These are phyloP conservation scores for Sylvia atricapilla DNA, from an alignment of 2,113 vertebrate genomes.

Conservation along the genomic window DNA sequence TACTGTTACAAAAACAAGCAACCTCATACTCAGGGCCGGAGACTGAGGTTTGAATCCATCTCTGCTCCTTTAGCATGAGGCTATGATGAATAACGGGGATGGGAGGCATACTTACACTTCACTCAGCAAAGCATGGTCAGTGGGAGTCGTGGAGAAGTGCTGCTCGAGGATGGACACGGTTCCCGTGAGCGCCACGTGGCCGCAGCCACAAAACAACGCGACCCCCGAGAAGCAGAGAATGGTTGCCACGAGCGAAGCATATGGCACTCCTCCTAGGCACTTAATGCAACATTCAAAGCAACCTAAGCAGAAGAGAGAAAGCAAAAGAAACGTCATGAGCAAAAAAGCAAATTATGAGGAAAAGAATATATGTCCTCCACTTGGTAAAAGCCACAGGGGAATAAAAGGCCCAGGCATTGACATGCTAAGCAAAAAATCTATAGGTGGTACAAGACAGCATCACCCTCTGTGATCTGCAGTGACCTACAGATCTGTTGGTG, in stretches of 20 bases:
- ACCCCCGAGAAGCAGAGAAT: constrained; percentile 98
- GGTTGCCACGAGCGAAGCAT: constrained; percentile 95
- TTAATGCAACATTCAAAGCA: constrained; percentile 99
- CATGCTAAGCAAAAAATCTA: constrained; percentile 48
- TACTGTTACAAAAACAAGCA: neutral
- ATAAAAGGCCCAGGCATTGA: constrained; percentile 6
- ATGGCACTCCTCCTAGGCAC: constrained; percentile 97
- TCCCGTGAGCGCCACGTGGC: constrained; percentile 91
- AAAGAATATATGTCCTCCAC: neutral
- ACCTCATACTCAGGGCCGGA: neutral
- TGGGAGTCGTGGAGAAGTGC: constrained; percentile 88
- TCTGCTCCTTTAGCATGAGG: neutral
- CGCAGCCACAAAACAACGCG: constrained; percentile 94
- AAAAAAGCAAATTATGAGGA: constrained; percentile 35
- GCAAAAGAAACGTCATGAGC: constrained; percentile 4
- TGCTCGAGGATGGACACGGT: constrained; percentile 89
- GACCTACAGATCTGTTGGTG: constrained; percentile 24
- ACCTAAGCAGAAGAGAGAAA: constrained; percentile 76
- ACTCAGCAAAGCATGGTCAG: constrained; percentile 88
- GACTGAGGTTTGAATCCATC: neutral
- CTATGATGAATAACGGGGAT: neutral
- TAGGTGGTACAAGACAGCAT: constrained; percentile 31
- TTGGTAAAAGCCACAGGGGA: neutral
- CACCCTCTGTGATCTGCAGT: constrained; percentile 5
- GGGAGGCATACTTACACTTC: constrained; percentile 84